A percentile compares a stretch with the other conserved stretches of the same genome.
Conservation (phyloP, 1,140 invertebrate genomes). For the Phocides pigmalion region DNA sequence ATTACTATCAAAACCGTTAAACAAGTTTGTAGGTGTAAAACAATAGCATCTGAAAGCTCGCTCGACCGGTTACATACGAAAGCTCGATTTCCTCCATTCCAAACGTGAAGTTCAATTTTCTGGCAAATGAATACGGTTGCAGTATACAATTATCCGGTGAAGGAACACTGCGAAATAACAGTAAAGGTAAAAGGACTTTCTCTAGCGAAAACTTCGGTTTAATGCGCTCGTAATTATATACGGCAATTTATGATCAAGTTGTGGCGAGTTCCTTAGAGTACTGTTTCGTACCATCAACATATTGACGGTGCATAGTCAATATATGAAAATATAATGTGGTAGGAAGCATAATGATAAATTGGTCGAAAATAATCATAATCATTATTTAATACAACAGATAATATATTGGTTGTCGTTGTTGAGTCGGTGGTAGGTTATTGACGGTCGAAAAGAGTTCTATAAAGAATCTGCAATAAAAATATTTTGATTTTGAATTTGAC, state of each 20-base stretch:
- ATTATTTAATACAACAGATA: too few species aligned
- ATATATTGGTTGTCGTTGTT: too few species aligned
- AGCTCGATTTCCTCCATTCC: neutral
- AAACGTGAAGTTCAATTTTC: conserved; percentile 11
- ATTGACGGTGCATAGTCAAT: too few species aligned
- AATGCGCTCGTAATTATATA: neutral
- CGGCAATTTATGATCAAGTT: too few species aligned
- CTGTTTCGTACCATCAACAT: neutral
- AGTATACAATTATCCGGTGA: conserved; percentile 7
- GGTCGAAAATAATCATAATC: too few species aligned
- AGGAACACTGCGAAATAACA: neutral
- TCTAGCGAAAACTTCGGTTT: neutral
- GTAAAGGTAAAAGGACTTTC: conserved; percentile 12
- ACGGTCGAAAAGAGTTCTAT: too few species aligned
- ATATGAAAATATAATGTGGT: too few species aligned
- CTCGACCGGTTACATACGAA: neutral
- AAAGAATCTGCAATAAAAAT: too few species aligned
- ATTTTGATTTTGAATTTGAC: too few species aligned
- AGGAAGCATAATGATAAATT: too few species aligned
- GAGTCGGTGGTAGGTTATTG: too few species aligned
- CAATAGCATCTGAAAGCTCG: conserved; percentile 3
- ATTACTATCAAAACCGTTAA: too few species aligned
- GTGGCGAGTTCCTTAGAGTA: neutral
- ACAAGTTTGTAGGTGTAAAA: neutral
- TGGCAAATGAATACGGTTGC: conserved; percentile 13